These are phyloP conservation scores for Hofmannophila pseudospretella DNA, from an alignment of 2,888 invertebrate genomes.

Conservation along the genomic window DNA sequence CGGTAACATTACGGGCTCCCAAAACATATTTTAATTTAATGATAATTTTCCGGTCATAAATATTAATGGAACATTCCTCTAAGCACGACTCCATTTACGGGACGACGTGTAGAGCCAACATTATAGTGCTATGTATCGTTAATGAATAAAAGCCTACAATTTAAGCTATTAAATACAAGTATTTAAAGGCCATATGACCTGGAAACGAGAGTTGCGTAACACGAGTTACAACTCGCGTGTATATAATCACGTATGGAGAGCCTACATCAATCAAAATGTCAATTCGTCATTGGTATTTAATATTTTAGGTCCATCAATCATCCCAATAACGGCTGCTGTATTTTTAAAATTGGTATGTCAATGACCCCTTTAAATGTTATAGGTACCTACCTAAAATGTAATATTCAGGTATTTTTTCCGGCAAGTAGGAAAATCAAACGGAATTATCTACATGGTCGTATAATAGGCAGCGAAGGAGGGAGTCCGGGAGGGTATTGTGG, in stretches of 20 bases:
- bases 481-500: too few species aligned
- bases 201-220: background rate
- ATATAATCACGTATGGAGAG: slow-evolving; percentile 1
- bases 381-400: too few species aligned
- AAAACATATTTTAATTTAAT: slow-evolving; percentile 68
- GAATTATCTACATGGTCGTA: too few species aligned
- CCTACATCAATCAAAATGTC: slow-evolving; percentile 14
- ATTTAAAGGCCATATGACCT: background rate
- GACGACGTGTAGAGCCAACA: slow-evolving; percentile 36
- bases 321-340: slow-evolving; percentile 6
- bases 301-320: slow-evolving; percentile 12
- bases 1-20: slow-evolving; percentile 46
- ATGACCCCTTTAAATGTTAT: too few species aligned
- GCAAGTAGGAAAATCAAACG: too few species aligned
- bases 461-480: too few species aligned
- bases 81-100: slow-evolving; percentile 41
- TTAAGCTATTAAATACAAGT: slow-evolving; percentile 3
- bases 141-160: slow-evolving; percentile 9
- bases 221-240: background rate
- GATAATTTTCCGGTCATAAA: slow-evolving; percentile 69
- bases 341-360: slow-evolving; percentile 1
- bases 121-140: slow-evolving; percentile 16
- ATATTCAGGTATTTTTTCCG: too few species aligned
- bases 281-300: slow-evolving; percentile 13
- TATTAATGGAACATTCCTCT: slow-evolving; percentile 64